Base-by-base conservation (phyloP, 2,888 invertebrate species). In the Diogma glabrata region DNA sequence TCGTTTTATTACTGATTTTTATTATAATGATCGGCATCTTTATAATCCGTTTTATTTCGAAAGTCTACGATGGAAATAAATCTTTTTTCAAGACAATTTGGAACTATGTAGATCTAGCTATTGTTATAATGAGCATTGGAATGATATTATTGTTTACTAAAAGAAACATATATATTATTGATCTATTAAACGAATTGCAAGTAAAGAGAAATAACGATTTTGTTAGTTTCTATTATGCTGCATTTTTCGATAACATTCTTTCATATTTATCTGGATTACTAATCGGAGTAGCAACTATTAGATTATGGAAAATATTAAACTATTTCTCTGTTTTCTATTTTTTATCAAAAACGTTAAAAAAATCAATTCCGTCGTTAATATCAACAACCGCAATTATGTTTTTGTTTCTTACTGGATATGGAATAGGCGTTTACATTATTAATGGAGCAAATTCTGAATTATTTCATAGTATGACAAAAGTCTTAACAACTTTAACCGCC, bases 241-340 rank as follows among this genome's bases (percentile, higher is more conserved):
- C 58, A 3, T 49, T 54, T 1, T 55, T 62, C 17, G 59, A 64
- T 3, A 40, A 54, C 22, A 5, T 60, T 1, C 57, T 58, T 3
- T 57, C 54, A 3, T 33, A 61, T 1, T n/a, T 60, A 7, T 50
- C 63, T 3, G 65, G 63, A 0, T 54, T 66, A 3, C 57, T 69
- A 0, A 58, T 67, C 5, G 59, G 60, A 8, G 47, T 64, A 9
- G 56, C 62, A 3, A 65, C 65, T 0, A 20, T 69, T 7, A 58
- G 69, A 1, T 28, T 69, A 1, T 68, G 67, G 66, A 64, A 64
- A 16, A 56, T 65, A 2, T 54, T 69, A 14, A 63, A 64, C 45
- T 64, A 67, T 49, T 60, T 62, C 3, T 55, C 55, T 5, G 56
- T 63, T 3, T 65, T 67, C 54, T 59, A 63, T n/a, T 51, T 66